Conservation (phyloP, 2,113 vertebrate species). For the Indicator maculatus region DNA sequence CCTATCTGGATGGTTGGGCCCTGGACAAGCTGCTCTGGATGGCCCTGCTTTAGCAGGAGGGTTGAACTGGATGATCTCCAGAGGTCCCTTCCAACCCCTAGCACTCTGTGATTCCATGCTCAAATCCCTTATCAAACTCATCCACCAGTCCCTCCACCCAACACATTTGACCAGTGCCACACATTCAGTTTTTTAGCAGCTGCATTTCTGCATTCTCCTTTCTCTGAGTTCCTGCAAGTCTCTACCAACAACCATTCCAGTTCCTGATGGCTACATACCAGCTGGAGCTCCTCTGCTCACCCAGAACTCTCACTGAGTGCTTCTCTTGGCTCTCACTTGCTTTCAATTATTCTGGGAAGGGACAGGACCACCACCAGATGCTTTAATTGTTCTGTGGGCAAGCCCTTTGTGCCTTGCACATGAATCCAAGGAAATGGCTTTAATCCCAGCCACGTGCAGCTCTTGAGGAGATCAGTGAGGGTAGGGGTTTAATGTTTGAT, state of each 20-base stretch:
- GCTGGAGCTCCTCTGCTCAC: neutral
- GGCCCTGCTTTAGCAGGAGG: too few species aligned
- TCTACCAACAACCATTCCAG: neutral
- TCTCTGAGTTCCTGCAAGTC: neutral
- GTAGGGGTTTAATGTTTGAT: neutral
- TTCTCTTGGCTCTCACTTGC: neutral
- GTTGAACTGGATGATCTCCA: too few species aligned
- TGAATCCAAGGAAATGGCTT: neutral
- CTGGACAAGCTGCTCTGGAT: too few species aligned
- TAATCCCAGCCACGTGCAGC: slow-evolving; percentile 10
- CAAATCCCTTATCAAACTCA: neutral
- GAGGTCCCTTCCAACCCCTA: too few species aligned
- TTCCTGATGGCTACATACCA: neutral
- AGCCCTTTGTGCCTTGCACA: neutral
- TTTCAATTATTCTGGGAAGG: neutral
- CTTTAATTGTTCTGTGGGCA: neutral
- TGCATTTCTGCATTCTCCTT: neutral
- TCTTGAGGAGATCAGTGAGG: neutral
- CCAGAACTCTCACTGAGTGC: neutral
- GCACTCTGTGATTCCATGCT: neutral
- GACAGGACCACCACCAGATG: neutral
- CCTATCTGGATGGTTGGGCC: too few species aligned
- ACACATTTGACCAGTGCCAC: neutral
- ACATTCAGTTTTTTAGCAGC: neutral
- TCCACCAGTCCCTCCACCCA: neutral